Evolutionary conservation across 2,888 invertebrate genomes (phyloP).

Genomic region (Deilephila porcellus): DNA sequence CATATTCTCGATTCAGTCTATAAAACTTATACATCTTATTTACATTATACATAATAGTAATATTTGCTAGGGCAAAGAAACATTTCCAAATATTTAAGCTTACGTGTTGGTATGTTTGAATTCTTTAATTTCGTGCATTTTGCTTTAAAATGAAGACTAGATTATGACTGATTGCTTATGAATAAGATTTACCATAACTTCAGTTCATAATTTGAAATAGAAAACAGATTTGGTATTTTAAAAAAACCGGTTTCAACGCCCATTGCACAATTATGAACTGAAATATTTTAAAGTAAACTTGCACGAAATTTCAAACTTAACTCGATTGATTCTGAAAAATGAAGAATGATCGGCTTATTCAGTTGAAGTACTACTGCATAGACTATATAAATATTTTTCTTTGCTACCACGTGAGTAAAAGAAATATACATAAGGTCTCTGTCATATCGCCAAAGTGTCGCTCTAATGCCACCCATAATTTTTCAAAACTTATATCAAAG

Average conservation of each 20-base stretch:
- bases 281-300: not conserved
- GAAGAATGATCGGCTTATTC: not conserved
- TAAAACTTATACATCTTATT: slow-evolving; percentile 36
- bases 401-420: too few relatives aligned
- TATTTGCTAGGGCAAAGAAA: slow-evolving; percentile 32
- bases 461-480: too few relatives aligned
- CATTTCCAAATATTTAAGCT: slow-evolving; percentile 11
- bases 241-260: too few relatives aligned
- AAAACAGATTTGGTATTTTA: too few relatives aligned
- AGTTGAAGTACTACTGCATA: too few relatives aligned
- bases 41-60: slow-evolving; percentile 39
- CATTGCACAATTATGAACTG: not conserved
- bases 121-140: not conserved
- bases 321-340: not conserved
- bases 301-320: not conserved
- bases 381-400: too few relatives aligned
- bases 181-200: not conserved
- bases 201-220: not conserved
- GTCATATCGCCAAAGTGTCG: too few relatives aligned
- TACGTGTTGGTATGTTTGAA: not conserved
- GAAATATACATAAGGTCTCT: too few relatives aligned
- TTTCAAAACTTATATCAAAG: too few relatives aligned
- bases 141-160: slow-evolving; percentile 23
- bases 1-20: slow-evolving; percentile 45
- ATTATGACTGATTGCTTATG: slow-evolving; percentile 2